A percentile compares a stretch with the other conserved stretches of the same genome.
Conservation (phyloP, 2,888 invertebrate genomes). For the Acanthosepion lycidas region DNA sequence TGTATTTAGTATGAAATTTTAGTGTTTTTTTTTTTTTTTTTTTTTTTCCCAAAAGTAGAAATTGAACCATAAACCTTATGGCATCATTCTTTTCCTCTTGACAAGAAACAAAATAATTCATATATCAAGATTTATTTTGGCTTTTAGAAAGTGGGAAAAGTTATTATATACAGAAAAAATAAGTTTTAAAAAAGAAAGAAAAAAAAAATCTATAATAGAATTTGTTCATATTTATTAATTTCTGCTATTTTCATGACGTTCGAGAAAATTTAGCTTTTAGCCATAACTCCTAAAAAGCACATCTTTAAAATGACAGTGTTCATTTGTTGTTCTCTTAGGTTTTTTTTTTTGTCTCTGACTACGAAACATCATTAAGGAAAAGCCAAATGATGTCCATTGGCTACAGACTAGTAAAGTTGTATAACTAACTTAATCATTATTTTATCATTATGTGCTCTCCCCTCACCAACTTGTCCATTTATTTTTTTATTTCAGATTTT, state of each 20-base stretch:
- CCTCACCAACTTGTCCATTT: background rate
- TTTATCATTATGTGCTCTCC: background rate
- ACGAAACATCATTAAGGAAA: background rate
- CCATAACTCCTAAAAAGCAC: background rate
- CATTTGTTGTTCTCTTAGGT: background rate
- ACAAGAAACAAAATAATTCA: too few relatives aligned
- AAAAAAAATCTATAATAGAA: background rate
- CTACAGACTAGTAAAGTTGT: conserved; percentile 15
- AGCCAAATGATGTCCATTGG: background rate
- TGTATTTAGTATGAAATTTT: too few relatives aligned
- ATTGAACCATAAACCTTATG: background rate
- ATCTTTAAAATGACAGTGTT: background rate
- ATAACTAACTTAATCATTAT: conserved; percentile 2
- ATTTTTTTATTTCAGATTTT: background rate
- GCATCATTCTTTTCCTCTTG: background rate
- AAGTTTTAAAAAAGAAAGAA: too few relatives aligned
- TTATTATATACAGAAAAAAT: too few relatives aligned
- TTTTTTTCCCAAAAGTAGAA: background rate
- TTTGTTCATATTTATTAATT: conserved; percentile 22
- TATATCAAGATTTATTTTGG: too few relatives aligned
- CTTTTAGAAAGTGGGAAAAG: too few relatives aligned
- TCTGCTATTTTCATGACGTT: background rate
- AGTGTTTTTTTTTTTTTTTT: too few relatives aligned
- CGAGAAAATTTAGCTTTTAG: background rate
- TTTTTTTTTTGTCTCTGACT: background rate